These are phyloP conservation scores for Falco biarmicus DNA, from an alignment of 2,797 vertebrate genomes.

Conservation along the genomic window DNA sequence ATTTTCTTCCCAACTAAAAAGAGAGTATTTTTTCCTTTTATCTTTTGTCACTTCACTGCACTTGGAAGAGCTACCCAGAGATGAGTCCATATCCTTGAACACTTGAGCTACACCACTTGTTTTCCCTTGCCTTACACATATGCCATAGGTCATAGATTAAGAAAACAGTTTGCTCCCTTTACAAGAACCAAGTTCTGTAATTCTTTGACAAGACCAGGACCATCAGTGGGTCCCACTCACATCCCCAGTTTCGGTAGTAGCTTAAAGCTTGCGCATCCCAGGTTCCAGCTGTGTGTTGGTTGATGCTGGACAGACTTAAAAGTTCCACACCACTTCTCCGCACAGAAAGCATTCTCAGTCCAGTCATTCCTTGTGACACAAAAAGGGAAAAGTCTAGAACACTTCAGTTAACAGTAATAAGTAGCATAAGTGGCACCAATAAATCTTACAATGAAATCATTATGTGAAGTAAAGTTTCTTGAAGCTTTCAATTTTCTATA, in stretches of 20 bases:
- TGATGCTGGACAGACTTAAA: rapidly evolving
- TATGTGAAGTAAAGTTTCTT: neutral
- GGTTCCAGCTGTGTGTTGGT: neutral
- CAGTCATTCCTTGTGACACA: neutral
- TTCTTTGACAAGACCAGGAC: neutral
- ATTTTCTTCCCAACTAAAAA: neutral
- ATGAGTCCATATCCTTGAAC: neutral
- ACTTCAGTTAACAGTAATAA: rapidly evolving
- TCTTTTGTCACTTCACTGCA: neutral
- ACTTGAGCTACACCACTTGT: neutral
- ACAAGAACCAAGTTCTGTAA: neutral
- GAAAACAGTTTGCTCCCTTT: neutral
- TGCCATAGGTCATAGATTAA: neutral
- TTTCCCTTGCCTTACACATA: neutral
- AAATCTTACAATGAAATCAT: neutral
- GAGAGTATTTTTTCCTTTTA: neutral
- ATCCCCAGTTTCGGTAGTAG: neutral
- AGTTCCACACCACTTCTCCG: neutral
- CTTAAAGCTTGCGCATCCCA: neutral
- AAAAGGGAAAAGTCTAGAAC: neutral
- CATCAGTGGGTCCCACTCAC: neutral
- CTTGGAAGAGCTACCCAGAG: neutral
- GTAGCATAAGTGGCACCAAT: rapidly evolving
- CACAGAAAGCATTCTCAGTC: neutral
- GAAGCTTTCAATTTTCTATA: neutral